Evolutionary conservation across 2,888 invertebrate species (phyloP).

Genomic region (Epiblema foenella): DNA sequence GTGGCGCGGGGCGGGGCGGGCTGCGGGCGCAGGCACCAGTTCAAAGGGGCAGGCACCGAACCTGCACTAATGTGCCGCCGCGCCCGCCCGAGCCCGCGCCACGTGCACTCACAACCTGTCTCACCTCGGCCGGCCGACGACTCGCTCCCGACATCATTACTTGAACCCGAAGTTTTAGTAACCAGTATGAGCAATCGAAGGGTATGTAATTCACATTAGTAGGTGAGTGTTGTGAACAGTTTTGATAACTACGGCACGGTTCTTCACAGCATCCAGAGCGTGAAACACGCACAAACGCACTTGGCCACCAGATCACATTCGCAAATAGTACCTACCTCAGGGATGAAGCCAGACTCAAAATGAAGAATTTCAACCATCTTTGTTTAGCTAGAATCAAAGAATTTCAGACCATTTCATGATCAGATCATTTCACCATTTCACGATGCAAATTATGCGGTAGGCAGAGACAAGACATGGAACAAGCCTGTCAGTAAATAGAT

Average conservation of each 20-base stretch:
- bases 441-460: too few relatives aligned
- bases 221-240: background rate
- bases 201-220: background rate
- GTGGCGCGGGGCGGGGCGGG: background rate
- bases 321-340: too few relatives aligned
- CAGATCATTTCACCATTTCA: too few relatives aligned
- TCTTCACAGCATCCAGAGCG: background rate
- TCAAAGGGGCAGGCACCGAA: constrained; percentile 26
- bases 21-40: constrained; percentile 2
- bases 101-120: constrained; percentile 1
- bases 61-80: constrained; percentile 27
- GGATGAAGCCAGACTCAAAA: too few relatives aligned
- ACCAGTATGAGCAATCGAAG: background rate
- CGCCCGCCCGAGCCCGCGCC: background rate
- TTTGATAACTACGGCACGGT: background rate
- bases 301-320: too few relatives aligned
- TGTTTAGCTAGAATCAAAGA: too few relatives aligned
- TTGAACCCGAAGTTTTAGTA: background rate
- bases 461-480: too few relatives aligned
- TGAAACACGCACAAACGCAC: too few relatives aligned
- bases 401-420: too few relatives aligned
- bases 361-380: too few relatives aligned
- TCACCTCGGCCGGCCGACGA: background rate
- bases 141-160: background rate
- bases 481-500: too few relatives aligned